Base-by-base conservation (phyloP, 2,888 invertebrate species). In the Ganaspis brasiliensis region DNA sequence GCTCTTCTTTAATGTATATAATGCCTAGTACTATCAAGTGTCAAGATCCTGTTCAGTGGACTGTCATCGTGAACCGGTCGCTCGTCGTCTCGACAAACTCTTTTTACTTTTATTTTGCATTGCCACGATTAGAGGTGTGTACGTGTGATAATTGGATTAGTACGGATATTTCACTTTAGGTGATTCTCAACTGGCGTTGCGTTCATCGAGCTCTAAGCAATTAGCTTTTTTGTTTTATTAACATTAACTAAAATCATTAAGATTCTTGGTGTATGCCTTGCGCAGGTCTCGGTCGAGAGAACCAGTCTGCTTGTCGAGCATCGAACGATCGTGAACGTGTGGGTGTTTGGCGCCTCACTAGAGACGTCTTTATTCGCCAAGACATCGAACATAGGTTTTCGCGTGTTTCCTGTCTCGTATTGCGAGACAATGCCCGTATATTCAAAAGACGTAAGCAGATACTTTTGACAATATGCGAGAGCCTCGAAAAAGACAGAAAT, bases 321-420 rank as follows among this genome's bases (percentile, higher is more conserved):
- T 67, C 67, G 67, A 45, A 67, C 67, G 26, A 45, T 45, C 45
- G 45, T 88, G 87, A 87, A 87, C 82, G 89, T 88, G 67, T 88
- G 87, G 87, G 87, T 82, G 89, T 88, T 80, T 82, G 86, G 85
- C 86, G 88, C 87, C 86, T 87, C 85, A 82, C 81, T 79, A 81
- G 78, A 85, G 88, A 88, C 86, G 86, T 89, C 89, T 89, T 87
- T 89, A 89, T 89, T 87, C 77, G 80, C 80, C 76, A 72, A 79
- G 86, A 85, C 87, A 80, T 86, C 79, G 87, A 86, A 86, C 89
- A 86, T 88, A 84, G 86, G 85, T 88, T 88, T 86, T 82, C 82
- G 76, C 85, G 80, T 87, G 84, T 87, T 83, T 82, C 80, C 81
- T 80, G 86, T 85, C 84, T 82, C 80, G 84, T 78, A 83, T 75